Percentiles rank a stretch among this genome's conserved stretches.
phyloP scores from a whole-genome alignment of 2,888 invertebrate species.

The Omphaloscelis lunosa region DNA sequence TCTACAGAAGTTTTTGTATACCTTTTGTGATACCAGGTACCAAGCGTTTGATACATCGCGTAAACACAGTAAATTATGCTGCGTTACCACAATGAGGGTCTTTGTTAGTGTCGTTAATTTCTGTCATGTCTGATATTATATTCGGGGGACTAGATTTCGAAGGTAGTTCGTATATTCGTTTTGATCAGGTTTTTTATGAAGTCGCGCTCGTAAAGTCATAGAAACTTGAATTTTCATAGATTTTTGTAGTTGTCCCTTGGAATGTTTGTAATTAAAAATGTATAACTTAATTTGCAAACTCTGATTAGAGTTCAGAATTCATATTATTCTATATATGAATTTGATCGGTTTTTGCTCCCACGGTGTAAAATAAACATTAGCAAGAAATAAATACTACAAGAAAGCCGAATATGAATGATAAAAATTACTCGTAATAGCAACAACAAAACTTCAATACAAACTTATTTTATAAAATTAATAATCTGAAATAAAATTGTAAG shows the following conservation, averaged over 20 bases:
- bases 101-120: not conserved
- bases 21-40: too few species aligned
- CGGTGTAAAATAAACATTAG: not conserved
- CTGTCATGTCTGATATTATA: not conserved
- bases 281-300: not conserved
- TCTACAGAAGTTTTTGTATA: not conserved
- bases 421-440: not conserved
- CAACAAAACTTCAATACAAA: not conserved
- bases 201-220: not conserved
- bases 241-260: not conserved
- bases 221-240: not conserved
- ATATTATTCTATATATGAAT: too few species aligned
- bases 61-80: not conserved
- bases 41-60: too few species aligned
- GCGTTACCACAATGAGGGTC: not conserved
- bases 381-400: not conserved
- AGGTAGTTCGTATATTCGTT: not conserved
- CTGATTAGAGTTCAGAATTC: too few species aligned
- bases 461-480: not conserved
- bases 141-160: not conserved
- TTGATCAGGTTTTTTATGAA: not conserved
- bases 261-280: not conserved
- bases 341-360: too few species aligned
- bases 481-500: not conserved
- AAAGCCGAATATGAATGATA: not conserved